Percentiles rank a stretch among this genome's conserved stretches.
Conservation (phyloP, 2,888 invertebrate genomes). For the Lithophane leautieri region DNA sequence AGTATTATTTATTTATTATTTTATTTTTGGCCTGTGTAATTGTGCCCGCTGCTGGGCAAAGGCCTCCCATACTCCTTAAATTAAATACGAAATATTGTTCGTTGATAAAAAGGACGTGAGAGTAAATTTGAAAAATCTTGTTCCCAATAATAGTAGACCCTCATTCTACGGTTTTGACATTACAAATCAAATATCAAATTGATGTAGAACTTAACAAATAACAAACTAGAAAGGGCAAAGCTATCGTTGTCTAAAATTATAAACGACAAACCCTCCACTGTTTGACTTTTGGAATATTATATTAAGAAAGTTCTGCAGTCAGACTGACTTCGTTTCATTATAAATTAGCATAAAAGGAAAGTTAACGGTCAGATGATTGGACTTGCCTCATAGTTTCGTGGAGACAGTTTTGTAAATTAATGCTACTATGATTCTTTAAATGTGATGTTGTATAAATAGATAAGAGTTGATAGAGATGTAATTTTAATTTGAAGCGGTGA, state of each 20-base stretch:
- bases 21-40: no score
- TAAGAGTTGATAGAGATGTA: neutral
- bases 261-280: constrained; percentile 71
- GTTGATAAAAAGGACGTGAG: constrained; percentile 3
- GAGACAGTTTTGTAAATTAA: constrained; percentile 62
- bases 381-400: constrained; percentile 60
- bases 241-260: constrained; percentile 72
- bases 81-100: constrained; percentile 15
- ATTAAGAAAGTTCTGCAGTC: constrained; percentile 79
- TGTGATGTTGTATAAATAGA: neutral
- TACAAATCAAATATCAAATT: constrained; percentile 53
- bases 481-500: constrained; percentile 14
- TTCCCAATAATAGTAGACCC: constrained; percentile 24
- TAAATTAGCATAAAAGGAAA: constrained; percentile 79
- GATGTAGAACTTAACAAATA: constrained; percentile 59
- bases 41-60: no score
- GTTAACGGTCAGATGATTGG: constrained; percentile 75
- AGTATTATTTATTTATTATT: no score
- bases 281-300: constrained; percentile 80
- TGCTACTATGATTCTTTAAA: constrained; percentile 51
- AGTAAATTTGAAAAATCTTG: constrained; percentile 10
- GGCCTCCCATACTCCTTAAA: neutral
- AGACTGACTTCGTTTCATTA: constrained; percentile 71
- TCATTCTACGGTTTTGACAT: constrained; percentile 21
- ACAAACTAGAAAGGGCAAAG: constrained; percentile 58